Conservation (phyloP, 2,113 vertebrate species). For the Boleophthalmus pectinirostris region DNA sequence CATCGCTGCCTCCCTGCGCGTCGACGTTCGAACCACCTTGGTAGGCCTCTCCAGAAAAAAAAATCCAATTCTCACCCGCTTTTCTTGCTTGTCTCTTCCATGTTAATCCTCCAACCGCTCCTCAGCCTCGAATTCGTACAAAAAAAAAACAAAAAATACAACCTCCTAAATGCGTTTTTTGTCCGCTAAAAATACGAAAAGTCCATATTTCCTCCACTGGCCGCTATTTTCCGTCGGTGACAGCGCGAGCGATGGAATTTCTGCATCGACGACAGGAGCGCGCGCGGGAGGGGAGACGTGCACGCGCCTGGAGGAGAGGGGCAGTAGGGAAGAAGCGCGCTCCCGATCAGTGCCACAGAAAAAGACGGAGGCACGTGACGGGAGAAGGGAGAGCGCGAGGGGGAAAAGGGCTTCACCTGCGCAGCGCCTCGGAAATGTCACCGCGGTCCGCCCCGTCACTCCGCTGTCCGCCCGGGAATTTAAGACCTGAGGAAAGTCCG, state of each 20-base stretch:
- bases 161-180: background rate
- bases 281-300: slow-evolving; percentile 40
- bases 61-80: slow-evolving; percentile 52
- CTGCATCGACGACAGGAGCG: slow-evolving; percentile 50
- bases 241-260: slow-evolving; percentile 73
- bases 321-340: slow-evolving; percentile 30
- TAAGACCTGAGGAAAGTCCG: no score
- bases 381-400: slow-evolving; percentile 8
- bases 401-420: slow-evolving; percentile 4
- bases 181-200: slow-evolving; percentile 22
- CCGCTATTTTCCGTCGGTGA: slow-evolving; percentile 50
- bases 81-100: slow-evolving; percentile 57
- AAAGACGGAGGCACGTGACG: slow-evolving; percentile 32
- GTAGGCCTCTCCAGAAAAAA: slow-evolving; percentile 3
- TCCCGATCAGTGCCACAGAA: slow-evolving; percentile 49
- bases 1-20: slow-evolving; percentile 62
- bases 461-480: no score
- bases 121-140: slow-evolving; percentile 3
- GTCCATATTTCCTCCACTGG: slow-evolving; percentile 5
- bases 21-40: slow-evolving; percentile 26
- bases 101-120: slow-evolving; percentile 34
- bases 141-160: slow-evolving; percentile 12
- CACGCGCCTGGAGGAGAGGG: slow-evolving; percentile 63
- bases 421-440: background rate
- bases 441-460: no score